phyloP scores from a whole-genome alignment of 2,113 vertebrate species.

The Cricetomys ansorgei region DNA sequence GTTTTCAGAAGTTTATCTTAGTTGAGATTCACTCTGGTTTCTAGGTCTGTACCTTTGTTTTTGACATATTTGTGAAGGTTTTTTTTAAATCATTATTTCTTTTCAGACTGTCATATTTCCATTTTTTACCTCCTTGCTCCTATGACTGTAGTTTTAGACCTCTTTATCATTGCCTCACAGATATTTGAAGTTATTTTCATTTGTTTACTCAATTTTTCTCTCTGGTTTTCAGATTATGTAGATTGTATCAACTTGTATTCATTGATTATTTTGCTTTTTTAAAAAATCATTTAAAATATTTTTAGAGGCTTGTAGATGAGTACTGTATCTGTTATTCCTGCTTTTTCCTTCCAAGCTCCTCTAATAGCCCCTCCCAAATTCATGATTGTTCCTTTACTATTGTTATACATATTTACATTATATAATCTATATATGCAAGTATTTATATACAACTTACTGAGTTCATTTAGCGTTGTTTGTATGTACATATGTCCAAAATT shows the following conservation, averaged over 20 bases:
- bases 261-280: not conserved
- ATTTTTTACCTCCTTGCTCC: not conserved
- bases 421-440: not conserved
- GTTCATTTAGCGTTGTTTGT: not conserved
- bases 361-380: not conserved
- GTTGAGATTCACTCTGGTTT: not conserved
- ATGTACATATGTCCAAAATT: not conserved
- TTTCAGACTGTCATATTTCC: not conserved
- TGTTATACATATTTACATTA: not conserved
- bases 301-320: not conserved
- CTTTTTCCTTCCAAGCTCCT: not conserved
- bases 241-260: not conserved
- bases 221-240: not conserved
- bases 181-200: not conserved
- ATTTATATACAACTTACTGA: not conserved
- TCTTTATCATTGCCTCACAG: not conserved
- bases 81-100: not conserved
- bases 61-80: not conserved
- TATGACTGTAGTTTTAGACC: not conserved
- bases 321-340: not conserved
- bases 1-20: conserved; percentile 29
- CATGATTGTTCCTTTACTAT: not conserved
- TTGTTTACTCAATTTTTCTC: conserved; percentile 20
- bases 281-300: not conserved
- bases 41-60: not conserved